phyloP scores from a whole-genome alignment of 2,113 vertebrate species.

The Antigone vipio region DNA sequence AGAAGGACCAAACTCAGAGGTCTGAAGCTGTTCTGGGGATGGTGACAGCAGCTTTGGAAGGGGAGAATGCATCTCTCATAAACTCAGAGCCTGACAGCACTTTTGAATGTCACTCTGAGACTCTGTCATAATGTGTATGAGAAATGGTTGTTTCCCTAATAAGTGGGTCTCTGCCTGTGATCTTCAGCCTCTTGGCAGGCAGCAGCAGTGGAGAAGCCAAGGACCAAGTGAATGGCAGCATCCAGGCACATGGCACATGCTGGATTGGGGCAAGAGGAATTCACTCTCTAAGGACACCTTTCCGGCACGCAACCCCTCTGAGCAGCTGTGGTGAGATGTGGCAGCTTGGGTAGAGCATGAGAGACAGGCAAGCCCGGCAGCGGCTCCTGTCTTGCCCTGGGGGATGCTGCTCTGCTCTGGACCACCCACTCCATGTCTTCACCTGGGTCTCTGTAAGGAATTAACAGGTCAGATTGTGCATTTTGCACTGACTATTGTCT shows the following conservation, averaged over 20 bases:
- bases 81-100: neutral
- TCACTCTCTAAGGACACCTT: neutral
- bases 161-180: neutral
- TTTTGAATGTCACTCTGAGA: neutral
- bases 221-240: neutral
- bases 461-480: neutral
- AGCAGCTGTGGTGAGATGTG: neutral
- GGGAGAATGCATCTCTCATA: neutral
- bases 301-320: neutral
- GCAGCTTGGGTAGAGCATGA: neutral
- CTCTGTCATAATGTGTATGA: accelerated
- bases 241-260: neutral
- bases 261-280: neutral
- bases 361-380: neutral
- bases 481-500: neutral
- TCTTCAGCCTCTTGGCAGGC: neutral
- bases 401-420: neutral
- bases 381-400: accelerated
- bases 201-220: neutral
- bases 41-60: neutral
- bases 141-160: neutral
- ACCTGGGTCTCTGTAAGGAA: neutral
- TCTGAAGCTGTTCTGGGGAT: neutral
- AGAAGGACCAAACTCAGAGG: neutral
- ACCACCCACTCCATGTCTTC: neutral